Conservation (phyloP, 2,113 vertebrate species). For the Cheilinus undulatus region DNA sequence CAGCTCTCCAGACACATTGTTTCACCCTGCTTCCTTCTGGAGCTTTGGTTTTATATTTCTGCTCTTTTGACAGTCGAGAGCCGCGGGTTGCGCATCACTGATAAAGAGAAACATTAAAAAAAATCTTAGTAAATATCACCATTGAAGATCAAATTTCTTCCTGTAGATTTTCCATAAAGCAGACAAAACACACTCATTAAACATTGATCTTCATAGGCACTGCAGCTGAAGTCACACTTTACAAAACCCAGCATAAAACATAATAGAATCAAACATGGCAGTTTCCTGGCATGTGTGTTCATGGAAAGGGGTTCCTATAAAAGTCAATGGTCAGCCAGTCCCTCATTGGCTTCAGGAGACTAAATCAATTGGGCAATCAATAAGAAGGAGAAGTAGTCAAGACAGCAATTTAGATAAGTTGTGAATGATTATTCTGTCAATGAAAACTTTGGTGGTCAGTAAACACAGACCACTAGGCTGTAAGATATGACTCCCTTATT, state of each 20-base stretch:
- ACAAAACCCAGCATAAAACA: neutral
- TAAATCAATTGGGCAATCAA: slow-evolving; percentile 53
- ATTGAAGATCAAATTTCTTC: neutral
- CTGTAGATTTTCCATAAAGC: neutral
- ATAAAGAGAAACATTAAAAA: no score
- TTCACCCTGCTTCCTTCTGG: no score
- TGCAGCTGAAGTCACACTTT: neutral
- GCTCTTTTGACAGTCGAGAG: no score
- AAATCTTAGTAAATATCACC: no score
- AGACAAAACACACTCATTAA: neutral
- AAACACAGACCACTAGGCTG: slow-evolving; percentile 13
- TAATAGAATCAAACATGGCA: neutral
- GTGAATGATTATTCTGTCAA: slow-evolving; percentile 39
- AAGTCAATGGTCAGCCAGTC: neutral
- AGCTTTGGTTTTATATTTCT: no score
- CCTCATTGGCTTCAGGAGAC: slow-evolving; percentile 4
- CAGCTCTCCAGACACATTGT: no score
- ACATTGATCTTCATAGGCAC: neutral
- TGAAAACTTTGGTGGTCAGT: slow-evolving; percentile 6
- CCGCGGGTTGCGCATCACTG: no score
- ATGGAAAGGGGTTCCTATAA: neutral
- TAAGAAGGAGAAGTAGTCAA: slow-evolving; percentile 29
- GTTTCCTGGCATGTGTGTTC: neutral
- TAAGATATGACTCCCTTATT: neutral
- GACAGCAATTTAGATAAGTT: slow-evolving; percentile 54